A percentile compares a stretch with the other conserved stretches of the same genome.
phyloP scores from a whole-genome alignment of 2,888 invertebrate species.

The Catocala nupta region DNA sequence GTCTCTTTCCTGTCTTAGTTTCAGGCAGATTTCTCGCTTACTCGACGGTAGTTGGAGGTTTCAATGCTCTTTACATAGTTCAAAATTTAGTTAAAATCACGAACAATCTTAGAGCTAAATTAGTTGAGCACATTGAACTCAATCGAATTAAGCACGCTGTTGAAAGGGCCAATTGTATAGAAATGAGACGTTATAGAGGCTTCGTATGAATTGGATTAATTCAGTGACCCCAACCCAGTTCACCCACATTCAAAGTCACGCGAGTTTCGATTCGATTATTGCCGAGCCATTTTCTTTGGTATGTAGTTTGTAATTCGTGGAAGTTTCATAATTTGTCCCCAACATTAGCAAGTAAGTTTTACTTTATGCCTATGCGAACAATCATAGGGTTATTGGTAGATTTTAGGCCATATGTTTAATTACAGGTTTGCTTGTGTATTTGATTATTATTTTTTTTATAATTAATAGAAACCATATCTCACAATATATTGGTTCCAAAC shows the following conservation, averaged over 20 bases:
- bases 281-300: constrained; percentile 14
- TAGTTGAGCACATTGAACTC: constrained; percentile 37
- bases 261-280: constrained; percentile 53
- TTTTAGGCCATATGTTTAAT: no score
- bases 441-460: no score
- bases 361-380: no score
- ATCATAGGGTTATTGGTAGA: no score
- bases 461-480: no score
- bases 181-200: constrained; percentile 60
- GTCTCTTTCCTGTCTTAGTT: not conserved
- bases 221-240: constrained; percentile 66
- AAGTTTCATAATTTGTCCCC: constrained; percentile 6
- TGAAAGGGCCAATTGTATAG: constrained; percentile 45
- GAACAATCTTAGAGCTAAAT: constrained; percentile 31
- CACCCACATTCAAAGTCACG: constrained; percentile 67
- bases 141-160: constrained; percentile 42
- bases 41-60: not conserved
- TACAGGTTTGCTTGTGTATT: no score
- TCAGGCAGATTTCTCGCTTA: not conserved
- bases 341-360: not conserved
- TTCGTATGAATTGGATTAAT: constrained; percentile 70
- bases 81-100: constrained; percentile 23
- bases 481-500: no score
- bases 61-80: not conserved
- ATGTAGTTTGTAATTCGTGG: constrained; percentile 1